A percentile compares a stretch with the other conserved stretches of the same genome.
Conservation (phyloP, 2,113 vertebrate genomes). For the Muscicapa adusta region DNA sequence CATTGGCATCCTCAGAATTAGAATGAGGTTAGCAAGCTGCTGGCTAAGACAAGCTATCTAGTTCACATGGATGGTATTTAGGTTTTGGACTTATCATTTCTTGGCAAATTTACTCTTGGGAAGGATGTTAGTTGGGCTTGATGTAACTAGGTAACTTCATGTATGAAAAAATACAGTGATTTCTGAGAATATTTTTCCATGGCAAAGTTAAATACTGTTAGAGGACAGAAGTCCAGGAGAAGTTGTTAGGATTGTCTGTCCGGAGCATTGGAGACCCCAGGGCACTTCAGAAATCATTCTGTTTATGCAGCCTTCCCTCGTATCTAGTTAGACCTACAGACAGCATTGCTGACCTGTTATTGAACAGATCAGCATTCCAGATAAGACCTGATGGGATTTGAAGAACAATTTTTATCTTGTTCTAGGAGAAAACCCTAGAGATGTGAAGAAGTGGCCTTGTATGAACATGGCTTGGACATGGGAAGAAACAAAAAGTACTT, state of each 20-base stretch:
- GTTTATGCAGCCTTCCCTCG: not conserved
- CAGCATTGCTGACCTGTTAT: not conserved
- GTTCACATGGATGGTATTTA: not conserved
- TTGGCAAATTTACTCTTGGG: not conserved
- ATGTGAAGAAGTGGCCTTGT: not conserved
- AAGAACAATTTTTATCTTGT: not conserved
- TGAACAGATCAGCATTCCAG: not conserved
- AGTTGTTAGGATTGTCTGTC: not conserved
- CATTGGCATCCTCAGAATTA: not conserved
- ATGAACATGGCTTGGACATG: not conserved
- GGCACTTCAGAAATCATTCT: not conserved
- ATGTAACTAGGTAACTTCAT: not conserved
- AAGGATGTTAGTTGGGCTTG: not conserved
- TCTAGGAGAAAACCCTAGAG: not conserved
- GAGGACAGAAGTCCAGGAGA: not conserved
- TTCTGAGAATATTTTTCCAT: not conserved
- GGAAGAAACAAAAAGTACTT: not conserved
- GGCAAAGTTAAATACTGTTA: not conserved
- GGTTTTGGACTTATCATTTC: not conserved
- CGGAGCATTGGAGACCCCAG: not conserved
- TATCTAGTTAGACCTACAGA: not conserved
- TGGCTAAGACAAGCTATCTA: not conserved
- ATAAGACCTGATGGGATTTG: not conserved
- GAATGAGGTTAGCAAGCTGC: not conserved
- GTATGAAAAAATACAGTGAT: not conserved